Conservation (phyloP, 2,797 vertebrate genomes). For the Syngnathus acus region DNA sequence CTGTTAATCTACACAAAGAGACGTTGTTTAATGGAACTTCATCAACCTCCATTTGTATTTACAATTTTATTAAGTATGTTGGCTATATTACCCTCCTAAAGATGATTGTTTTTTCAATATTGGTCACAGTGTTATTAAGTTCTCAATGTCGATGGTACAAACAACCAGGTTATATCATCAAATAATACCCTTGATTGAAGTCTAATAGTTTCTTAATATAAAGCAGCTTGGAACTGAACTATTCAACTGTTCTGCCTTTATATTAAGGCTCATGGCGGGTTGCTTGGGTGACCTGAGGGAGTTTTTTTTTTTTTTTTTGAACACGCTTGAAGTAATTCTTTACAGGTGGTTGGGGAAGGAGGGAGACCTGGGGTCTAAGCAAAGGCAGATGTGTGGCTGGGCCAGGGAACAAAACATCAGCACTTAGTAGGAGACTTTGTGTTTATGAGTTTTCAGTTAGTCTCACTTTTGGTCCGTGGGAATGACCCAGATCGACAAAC, state of each 20-base stretch:
- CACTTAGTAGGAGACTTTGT: slow-evolving; percentile 58
- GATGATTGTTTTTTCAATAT: neutral
- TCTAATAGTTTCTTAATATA: slow-evolving; percentile 36
- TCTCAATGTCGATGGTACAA: neutral
- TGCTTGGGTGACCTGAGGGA: slow-evolving; percentile 49
- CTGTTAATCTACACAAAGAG: neutral
- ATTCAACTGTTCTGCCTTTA: slow-evolving; percentile 46
- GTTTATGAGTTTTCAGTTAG: slow-evolving; percentile 66
- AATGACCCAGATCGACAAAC: slow-evolving; percentile 45
- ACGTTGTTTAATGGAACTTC: neutral
- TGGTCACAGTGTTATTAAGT: neutral
- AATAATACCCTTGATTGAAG: slow-evolving; percentile 30
- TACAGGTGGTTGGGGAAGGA: slow-evolving; percentile 60
- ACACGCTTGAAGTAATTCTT: slow-evolving; percentile 65
- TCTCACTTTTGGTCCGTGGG: slow-evolving; percentile 52
- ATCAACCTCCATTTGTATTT: neutral
- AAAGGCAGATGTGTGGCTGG: slow-evolving; percentile 63
- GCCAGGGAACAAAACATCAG: slow-evolving; percentile 46
- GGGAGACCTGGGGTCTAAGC: slow-evolving; percentile 53
- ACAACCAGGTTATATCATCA: neutral
- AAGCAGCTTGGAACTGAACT: slow-evolving; percentile 51
- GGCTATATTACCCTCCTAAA: neutral
- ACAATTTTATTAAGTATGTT: neutral
- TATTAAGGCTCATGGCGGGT: slow-evolving; percentile 47
- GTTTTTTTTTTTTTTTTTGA: slow-evolving; percentile 54